Evolutionary conservation across 2,113 vertebrate genomes (phyloP).

Genomic region (Siniperca knerii): DNA sequence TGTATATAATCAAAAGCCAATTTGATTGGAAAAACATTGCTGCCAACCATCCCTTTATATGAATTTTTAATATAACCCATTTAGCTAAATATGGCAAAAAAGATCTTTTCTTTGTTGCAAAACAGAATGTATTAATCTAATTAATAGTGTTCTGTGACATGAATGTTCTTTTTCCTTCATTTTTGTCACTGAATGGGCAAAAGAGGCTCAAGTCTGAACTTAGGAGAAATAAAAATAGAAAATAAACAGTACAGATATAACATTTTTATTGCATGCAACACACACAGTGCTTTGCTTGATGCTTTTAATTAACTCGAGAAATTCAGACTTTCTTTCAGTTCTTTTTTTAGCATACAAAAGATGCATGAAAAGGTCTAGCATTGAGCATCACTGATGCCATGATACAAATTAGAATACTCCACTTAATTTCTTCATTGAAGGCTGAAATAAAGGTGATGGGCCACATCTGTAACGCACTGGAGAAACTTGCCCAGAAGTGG

Average conservation of each 20-base stretch:
- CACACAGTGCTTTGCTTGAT: background rate
- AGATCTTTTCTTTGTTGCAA: background rate
- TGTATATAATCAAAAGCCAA: slow-evolving; percentile 33
- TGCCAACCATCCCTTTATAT: slow-evolving; percentile 12
- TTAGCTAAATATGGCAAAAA: slow-evolving; percentile 13
- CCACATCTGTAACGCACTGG: background rate
- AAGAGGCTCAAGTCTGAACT: background rate
- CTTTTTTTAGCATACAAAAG: background rate
- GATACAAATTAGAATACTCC: slow-evolving; percentile 29
- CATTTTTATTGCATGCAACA: background rate
- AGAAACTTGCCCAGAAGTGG: slow-evolving; percentile 32
- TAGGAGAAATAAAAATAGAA: background rate
- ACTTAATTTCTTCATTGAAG: slow-evolving; percentile 23
- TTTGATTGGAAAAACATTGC: slow-evolving; percentile 48
- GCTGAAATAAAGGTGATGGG: slow-evolving; percentile 32
- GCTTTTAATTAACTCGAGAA: slow-evolving; percentile 18
- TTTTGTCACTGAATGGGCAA: background rate
- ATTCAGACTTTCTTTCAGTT: background rate
- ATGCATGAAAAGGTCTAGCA: background rate
- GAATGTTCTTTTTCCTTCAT: background rate
- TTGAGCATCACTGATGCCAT: slow-evolving; percentile 1
- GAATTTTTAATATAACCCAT: slow-evolving; percentile 14
- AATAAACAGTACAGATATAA: background rate
- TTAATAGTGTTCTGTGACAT: background rate
- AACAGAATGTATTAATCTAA: slow-evolving; percentile 5